Base-by-base conservation (phyloP, 2,113 vertebrate species). In the Fukomys damarensis region DNA sequence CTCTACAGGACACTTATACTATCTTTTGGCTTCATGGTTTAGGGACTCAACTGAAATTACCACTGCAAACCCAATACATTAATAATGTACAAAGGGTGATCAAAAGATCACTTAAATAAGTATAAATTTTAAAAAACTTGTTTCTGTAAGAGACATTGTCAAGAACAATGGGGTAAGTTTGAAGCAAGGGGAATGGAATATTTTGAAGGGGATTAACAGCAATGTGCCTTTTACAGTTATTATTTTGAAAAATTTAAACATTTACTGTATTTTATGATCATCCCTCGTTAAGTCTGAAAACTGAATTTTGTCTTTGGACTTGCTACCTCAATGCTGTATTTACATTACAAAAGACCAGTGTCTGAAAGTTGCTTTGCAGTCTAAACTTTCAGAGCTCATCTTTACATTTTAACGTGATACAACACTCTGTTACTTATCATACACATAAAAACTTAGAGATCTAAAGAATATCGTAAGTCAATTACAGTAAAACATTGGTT, bases 341-440 rank as follows among this genome's bases (percentile, higher is more conserved):
- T 65, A 59, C 14, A 84, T 7, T 54, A n/a, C 17, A 82, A 81
- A 19, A 76, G 32, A 70, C 30, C 58, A 43, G 14, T 38, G 2
- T 32, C 66, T 52, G 80, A 91, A 93, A 79, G 43, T 49, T 76
- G 20, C 58, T 97, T 81, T 52, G 83, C 13, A 63, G 41, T 82
- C 17, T 74, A 59, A 72, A 93, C 68, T 19, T 58, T 87, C 43
- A 91, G 43, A 54, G 7, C 54, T 17, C 41, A 74, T 74, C 61
- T 79, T 82, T 49, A 95, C 85, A 65, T 56, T 68, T 43, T 32
- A 59, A 35, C 61, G 20, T 68, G 35, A 84, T 56, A 14, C 30
- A 54, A 14, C 30, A 54, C 0, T 56, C 30, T 70, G 61, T 58
- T 74, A 82, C 32, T 26, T 20, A 91, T 61, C n/a, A 86, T 7